Base-by-base conservation (phyloP, 2,113 vertebrate genomes). In the Thunnus thynnus region DNA sequence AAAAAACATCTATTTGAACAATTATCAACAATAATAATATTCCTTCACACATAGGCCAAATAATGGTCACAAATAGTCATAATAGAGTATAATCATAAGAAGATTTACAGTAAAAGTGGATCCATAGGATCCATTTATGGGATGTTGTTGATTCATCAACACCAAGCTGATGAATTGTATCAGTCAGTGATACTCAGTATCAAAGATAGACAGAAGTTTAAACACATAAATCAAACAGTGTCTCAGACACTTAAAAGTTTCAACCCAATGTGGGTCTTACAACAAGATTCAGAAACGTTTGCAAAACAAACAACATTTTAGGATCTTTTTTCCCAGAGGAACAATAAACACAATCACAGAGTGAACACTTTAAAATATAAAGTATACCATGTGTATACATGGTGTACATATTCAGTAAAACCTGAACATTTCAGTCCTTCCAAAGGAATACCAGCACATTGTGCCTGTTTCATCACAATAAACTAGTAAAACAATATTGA, bases 41-140 rank as follows among this genome's bases (percentile, higher is more conserved):
- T 47, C 44, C 20, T 66, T 85, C 76, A 86, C 41, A 84, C 44
- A 76, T 9, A 57, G 30, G 36, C 81, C 85, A 86, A 67, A 90
- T 72, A 76, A 57, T 85, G 80, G 86, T 67, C 81, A 91, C 85
- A 86, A 10, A 76, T 17, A 82, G 80, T 88, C 76, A 80, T 0
- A 61, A 68, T 75, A 30, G 25, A 50, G 27, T 75, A 78, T 36
- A 92, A 93, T 92, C 90, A 78, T 54, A 64, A 82, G 1, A 47
- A 48, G 91, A 93, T 90, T 91, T 89, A 93, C 91, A 89, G 27
- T 44, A 58, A 16, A 64, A 51, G 46, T 56, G 72, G 85, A 93
- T 91, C 92, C 92, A 89, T 82, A 9, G 92, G 91, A 94, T 94
- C 85, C 61, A 64, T 76, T 22, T 41, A 72, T 51, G 73, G 85